Percentiles rank a stretch among this genome's conserved stretches.
These are phyloP conservation scores for Falco concolor DNA, from an alignment of 2,797 vertebrate species.

Conservation along the genomic window DNA sequence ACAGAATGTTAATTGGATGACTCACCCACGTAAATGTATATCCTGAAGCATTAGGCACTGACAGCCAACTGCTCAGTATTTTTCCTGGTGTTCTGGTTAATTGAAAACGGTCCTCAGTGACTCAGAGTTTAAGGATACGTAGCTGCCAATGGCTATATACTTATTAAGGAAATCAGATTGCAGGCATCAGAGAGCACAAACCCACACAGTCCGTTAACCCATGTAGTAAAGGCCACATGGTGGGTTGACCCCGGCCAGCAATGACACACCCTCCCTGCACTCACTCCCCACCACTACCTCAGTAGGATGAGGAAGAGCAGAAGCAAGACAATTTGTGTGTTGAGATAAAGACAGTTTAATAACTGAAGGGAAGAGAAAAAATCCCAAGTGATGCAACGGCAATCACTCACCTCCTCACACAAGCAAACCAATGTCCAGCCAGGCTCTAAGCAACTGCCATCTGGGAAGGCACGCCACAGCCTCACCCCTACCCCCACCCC, in stretches of 20 bases:
- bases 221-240: rapidly evolving
- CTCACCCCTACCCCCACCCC: rapidly evolving
- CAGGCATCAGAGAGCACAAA: background rate
- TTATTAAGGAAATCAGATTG: background rate
- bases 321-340: background rate
- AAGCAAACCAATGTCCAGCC: background rate
- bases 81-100: background rate
- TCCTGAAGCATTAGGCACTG: background rate
- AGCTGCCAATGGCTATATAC: background rate
- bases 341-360: background rate
- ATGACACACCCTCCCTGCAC: background rate
- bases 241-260: rapidly evolving
- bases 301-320: background rate
- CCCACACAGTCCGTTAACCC: rapidly evolving
- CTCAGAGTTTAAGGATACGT: background rate
- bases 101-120: background rate
- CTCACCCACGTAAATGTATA: background rate
- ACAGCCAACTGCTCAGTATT: background rate
- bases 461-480: background rate
- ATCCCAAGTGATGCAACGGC: background rate
- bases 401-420: background rate
- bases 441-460: background rate
- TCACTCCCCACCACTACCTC: background rate
- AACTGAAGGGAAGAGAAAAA: background rate
- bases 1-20: background rate